Evolutionary conservation across 2,888 invertebrate genomes (phyloP), one percentile per base, ranked within the genome.

Genomic region (Pachycephus smyrnensis): DNA sequence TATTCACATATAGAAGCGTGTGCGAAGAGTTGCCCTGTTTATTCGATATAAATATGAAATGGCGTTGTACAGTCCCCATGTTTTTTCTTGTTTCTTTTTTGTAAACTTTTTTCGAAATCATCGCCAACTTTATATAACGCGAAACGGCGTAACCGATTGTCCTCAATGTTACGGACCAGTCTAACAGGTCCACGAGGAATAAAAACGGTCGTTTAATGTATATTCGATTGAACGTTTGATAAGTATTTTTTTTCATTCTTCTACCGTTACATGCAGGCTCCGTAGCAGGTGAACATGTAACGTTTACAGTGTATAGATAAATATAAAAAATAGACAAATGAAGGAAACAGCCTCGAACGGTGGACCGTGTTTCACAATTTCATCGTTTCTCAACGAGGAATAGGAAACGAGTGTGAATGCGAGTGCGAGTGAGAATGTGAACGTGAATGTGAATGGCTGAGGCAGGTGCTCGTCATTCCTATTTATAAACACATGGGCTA

Each of bases 401-500:
- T 55, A 23, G 55, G 71, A 32, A 71, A 31, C 31, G 71, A 12
- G 32, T 71, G 71, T 31, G 83, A 87, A 86, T 86, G 87, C 86
- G 89, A 90, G 89, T 87, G 87, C 55, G 55, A 23, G 55, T 23
- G 55, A 55, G 55, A 23, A 55, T 55, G 23, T 23, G 23, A 55
- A 55, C 78, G 80, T 82, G 83, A 87, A 86, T 86, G 87, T 87
- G 89, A 90, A 89, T 87, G 88, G 86, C 82, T 86, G 82, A 83
- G 84, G 88, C 90, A 90, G 90, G 89, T 89, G 90, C 87, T 85
- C 87, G 89, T 89, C 89, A 90, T 82, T 82, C 82, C 90, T 90
- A 89, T 89, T 89, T 90, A 88, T 89, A 89, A 89, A 85, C 75
- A 69, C 69, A 55, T 78, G 78, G 75, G 75, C 78, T 78, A 78